Base-by-base conservation (phyloP, 2,888 invertebrate genomes). In the Melieria crassipennis region DNA sequence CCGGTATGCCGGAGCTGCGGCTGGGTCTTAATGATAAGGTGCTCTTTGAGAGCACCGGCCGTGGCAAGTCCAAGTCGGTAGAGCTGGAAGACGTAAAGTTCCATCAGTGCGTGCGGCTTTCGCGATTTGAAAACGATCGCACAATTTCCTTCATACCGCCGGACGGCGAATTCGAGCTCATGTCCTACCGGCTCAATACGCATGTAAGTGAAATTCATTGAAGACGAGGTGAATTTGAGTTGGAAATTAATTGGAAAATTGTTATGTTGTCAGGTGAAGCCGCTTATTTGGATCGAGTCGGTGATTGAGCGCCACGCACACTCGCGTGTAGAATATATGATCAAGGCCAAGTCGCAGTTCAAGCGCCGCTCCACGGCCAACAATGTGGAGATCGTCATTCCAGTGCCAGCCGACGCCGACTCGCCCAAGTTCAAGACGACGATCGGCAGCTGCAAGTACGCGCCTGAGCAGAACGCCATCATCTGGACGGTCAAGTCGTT, bases 61-160 rank as follows among this genome's bases (percentile, higher is more conserved):
- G 98, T 76, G 98, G 97, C 0, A 98, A 98, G 87, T 98, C 97
- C 16, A 99, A 99, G 86, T 97, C 98, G 30, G 99, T 99, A 0
- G 99, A 99, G 85, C 86, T 99, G 74, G 99, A 99, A 87, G 99
- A 99, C 88, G 98, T 98, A 0, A 99, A 99, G 85, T 99, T 99
- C 84, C 99, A 99, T 86, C 99, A 99, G 84, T 99, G 99, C 86
- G 99, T 99, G 0, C 90, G 99, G 76, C 87, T 99, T 75, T 98
- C 98, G 0, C 90, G 99, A 69, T 99, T 99, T 87, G 99, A 99
- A 86, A 98, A 98, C 86, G 99, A 99, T 85, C 91, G 99, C 70
- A 99, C 99, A 0, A 98, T 98, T 79, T 98, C 96, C 0, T 99
- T 99, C 85, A 98, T 99, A 82, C 99, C 99, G 70, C 99, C 99